Evolutionary conservation across 2,888 invertebrate genomes (phyloP), one percentile per base, ranked within the genome.

Genomic region (Drosophila suboccidentalis): DNA sequence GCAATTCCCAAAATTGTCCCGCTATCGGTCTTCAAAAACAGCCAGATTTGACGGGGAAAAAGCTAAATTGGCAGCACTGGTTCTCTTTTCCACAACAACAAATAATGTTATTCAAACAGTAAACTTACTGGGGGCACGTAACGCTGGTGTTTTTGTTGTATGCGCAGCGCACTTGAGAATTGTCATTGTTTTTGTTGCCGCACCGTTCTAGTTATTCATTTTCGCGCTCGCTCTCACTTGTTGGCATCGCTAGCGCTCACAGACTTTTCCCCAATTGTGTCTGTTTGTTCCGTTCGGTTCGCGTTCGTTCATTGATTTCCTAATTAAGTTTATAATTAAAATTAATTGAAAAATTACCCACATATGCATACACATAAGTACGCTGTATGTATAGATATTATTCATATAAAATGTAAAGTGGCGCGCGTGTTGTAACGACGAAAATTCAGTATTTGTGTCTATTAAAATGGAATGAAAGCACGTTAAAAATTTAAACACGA

Each of bases 311-410:
- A 90, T 90, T 90, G 89, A 89, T 91, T 92, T 92, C 91, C 92
- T 92, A 92, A 92, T 92, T 92, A 92, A 92, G 92, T 92, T 92
- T 91, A 90, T 91, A 92, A 92, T 92, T 91, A 92, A 92, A 88
- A 92, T 92, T 91, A 92, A 92, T 92, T 92, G 91, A 91, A 91
- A 91, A 92, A 92, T 91, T 92, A 91, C 91, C 89, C 85, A 65
- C 80, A 53, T 47, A 57, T 32, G 32, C 19, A 39, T 13, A 57
- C 38, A 38, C 19, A 39, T 13, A 32, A 47, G 47, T 47, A 32
- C 49, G 49, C 17, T 38, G 22, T 59, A 65, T 32, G 41, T 62
- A 63, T 43, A 44, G 43, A 32, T 39, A 13, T 22, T 39, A 13
- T 22, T 51, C 29, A 65, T 47, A 61, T 51, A 39, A 51, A 36